phyloP scores from a whole-genome alignment of 2,113 vertebrate species.

The Melanostigma gelatinosum region DNA sequence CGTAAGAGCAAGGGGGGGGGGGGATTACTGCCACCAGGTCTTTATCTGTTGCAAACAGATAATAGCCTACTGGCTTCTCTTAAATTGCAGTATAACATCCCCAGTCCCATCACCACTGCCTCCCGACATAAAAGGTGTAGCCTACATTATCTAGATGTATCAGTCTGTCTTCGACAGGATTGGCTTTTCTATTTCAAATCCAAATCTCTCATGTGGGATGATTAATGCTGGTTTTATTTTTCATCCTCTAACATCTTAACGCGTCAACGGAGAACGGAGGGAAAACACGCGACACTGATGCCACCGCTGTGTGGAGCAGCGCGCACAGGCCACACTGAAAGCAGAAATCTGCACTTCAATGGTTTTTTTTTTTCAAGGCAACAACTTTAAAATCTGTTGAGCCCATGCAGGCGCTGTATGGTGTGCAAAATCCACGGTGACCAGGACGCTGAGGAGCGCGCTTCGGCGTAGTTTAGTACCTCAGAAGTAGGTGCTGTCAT shows the following conservation, averaged over 20 bases:
- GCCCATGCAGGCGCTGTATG: background rate
- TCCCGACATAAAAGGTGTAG: fast-evolving
- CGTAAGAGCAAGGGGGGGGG: background rate
- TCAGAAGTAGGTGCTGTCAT: slow-evolving; percentile 48
- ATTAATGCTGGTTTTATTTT: background rate
- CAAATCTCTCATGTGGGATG: background rate
- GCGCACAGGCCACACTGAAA: background rate
- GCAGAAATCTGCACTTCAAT: slow-evolving; percentile 7
- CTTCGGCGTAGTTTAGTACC: background rate
- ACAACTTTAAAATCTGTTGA: slow-evolving; percentile 68
- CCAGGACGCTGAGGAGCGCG: slow-evolving; percentile 10
- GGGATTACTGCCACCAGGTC: background rate
- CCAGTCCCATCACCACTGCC: background rate
- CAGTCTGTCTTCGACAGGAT: no score
- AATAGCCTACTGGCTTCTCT: slow-evolving; percentile 4
- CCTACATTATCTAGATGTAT: no score
- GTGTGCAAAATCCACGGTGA: slow-evolving; percentile 12
- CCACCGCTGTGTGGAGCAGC: slow-evolving; percentile 33
- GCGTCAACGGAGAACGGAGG: slow-evolving; percentile 12
- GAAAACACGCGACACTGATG: slow-evolving; percentile 46
- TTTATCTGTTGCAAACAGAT: slow-evolving; percentile 1
- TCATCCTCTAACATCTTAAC: slow-evolving; percentile 14
- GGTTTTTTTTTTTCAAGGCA: background rate
- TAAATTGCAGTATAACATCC: slow-evolving; percentile 24
- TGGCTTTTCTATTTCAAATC: background rate